Base-by-base conservation (phyloP, 2,797 vertebrate species). In the Cheracebus regulus region DNA sequence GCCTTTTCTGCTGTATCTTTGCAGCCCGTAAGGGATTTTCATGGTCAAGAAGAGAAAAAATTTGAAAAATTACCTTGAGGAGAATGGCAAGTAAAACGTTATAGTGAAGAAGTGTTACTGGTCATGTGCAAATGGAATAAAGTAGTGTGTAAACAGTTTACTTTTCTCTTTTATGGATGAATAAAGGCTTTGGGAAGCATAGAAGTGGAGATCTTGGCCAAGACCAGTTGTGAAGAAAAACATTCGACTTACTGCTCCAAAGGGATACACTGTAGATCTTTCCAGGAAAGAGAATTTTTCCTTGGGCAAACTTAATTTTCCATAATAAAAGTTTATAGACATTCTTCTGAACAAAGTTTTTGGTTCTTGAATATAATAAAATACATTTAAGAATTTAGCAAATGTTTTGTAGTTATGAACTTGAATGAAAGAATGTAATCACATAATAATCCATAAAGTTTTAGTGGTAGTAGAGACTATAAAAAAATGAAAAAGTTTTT, bases 341-440 rank as follows among this genome's bases (percentile, higher is more conserved):
- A 78, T 90, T 95, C 72, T 87, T 97, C 39, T 79, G 72, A 92
- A 88, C 80, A 93, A 94, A 88, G 64, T 64, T 89, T 96, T 88
- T 52, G 24, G 50, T 78, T 87, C 55, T 93, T 61, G 24, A 88
- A 67, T 95, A 39, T 79, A 72, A 46, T 81, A 82, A 94, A 82
- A 86, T 97, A 41, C 20, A 81, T 28, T 41, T 95, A 90, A 94
- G 84, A 91, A 83, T 87, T 67, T 73, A 96, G 80, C 50, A 95
- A 57, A 72, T 86, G 26, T 94, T 96, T 91, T 79, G 61, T 10
- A 92, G 58, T 61, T 89, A 78, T 78, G 30, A 57, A 76, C 24
- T 13, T 52, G 15, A 44, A 26, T 22, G 78, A 88, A 94, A 44
- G 50, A 96, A 95, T 17, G 20, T 95, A 85, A 78, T 92, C 44